Evolutionary conservation across 2,113 vertebrate species (phyloP), one percentile per base, ranked within the genome.

Genomic region (Brachypodius melanocephalos): DNA sequence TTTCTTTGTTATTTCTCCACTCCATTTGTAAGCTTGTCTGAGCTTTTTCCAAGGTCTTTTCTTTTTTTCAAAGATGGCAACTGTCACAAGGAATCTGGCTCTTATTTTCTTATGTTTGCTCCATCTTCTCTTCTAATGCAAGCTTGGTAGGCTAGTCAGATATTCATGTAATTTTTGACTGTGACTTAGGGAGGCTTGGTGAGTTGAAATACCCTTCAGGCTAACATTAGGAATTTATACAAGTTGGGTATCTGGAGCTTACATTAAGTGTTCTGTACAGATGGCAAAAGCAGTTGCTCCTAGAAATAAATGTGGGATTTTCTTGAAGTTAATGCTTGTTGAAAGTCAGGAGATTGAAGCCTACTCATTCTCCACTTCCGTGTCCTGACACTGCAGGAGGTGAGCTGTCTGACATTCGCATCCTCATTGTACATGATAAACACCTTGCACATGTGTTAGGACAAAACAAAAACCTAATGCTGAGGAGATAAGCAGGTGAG

Each of bases 141-240:
- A 65, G 22, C 10, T 94, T 77, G 25, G 13, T 92, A 59, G 54
- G 49, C 40, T 63, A 68, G 38, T 22, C 34, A 81, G 26, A 65
- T 18, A 43, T 36, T 9, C 25, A 46, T 29, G 7, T 49, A 36
- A 28, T 43, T 87, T 93, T 58, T 89, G 42, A 28, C 10, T 49
- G n/a, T 0, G 0, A 14, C 8, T 46, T 73, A 32, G 7, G 7
- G 25, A 38, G 15, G 15, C n/a, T 84, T 68, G 17, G 14, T 80
- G 45, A 76, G 13, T 20, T 72, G 62, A 67, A 83, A 80, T 38
- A 48, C n/a, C 36, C 46, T 80, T 68, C n/a, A 26, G 32, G 45
- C 36, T 31, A 73, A 51, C 24, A 77, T 63, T 66, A 85, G 85
- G 51, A 93, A 95, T 81, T 90, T 81, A 81, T 69, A 49, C 26